Base-by-base conservation (phyloP, 2,888 invertebrate species). In the Aricia artaxerxes region DNA sequence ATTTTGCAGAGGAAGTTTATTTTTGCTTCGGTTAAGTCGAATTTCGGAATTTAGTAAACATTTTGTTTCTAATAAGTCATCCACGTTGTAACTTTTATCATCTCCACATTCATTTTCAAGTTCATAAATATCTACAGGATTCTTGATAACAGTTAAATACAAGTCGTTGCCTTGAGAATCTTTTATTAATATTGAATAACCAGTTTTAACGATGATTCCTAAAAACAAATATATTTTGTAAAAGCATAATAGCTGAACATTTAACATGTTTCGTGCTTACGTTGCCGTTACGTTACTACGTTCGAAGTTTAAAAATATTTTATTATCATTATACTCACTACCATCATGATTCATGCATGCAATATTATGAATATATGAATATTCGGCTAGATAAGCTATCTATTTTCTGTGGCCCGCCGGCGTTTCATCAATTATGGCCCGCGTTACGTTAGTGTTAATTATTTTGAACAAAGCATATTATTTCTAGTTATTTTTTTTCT, bases 151-250 rank as follows among this genome's bases (percentile, higher is more conserved):
- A 60, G 85, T 86, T 16, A 92, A 82, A 83, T 84, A 87, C 79
- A 89, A 87, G 38, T 88, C 85, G 61, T 80, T 84, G 61, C 90
- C 92, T 40, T 90, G 88, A 69, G 89, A 88, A 40, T 87, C 87
- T 86, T 89, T 90, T 69, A 90, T 75, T 79, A 85, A 84, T 78
- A 90, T 88, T 24, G 90, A 86, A 6, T 91, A 87, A 82, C 90
- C 83, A 78, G 87, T 87, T 82, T 86, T 84, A 85, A 88, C 84
- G 86, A 90, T 87, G 87, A 85, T 78, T 81, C 92, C 93, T 93
- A 92, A 92, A 85, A 87, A 85, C 86, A 88, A 76, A 61, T 61
- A 76, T 76, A 80, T 78, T 80, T 78, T 76, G 73, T 24, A 16
- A 4, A 73, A 40, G 44, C 40, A 64, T n/a, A 16, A 0, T 31